A percentile compares a stretch with the other conserved stretches of the same genome.
Conservation (phyloP, 2,888 invertebrate genomes). For the Odontocolon sp. region DNA sequence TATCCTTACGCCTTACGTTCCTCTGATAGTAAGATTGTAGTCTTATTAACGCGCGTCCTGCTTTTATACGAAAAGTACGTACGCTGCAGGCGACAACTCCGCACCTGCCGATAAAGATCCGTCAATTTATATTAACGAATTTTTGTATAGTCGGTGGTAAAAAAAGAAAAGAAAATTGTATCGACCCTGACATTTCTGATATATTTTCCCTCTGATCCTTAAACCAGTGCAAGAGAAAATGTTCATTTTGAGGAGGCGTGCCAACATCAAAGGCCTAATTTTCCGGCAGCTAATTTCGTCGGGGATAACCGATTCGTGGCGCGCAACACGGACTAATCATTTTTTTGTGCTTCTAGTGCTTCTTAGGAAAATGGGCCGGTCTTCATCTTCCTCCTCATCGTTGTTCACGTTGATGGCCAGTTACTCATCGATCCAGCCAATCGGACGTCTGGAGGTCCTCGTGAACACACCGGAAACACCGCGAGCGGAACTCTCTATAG, state of each 20-base stretch:
- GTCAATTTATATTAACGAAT: neutral
- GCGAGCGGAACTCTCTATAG: conserved; percentile 9
- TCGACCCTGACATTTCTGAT: neutral
- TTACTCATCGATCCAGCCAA: conserved; percentile 38
- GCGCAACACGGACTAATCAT: conserved; percentile 13
- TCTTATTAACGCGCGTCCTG: conserved; percentile 6
- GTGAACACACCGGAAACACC: conserved; percentile 24
- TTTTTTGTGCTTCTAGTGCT: conserved; percentile 13
- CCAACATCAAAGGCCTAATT: conserved; percentile 65
- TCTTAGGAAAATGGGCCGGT: neutral
- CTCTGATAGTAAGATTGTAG: neutral
- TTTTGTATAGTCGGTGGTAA: neutral
- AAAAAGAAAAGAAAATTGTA: neutral
- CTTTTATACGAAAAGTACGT: conserved; percentile 8
- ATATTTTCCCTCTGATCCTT: neutral
- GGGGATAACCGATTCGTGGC: conserved; percentile 9
- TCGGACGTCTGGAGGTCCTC: conserved; percentile 25
- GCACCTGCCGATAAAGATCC: conserved; percentile 22
- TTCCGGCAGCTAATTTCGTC: conserved; percentile 59
- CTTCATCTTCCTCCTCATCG: neutral
- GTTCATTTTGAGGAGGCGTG: conserved; percentile 43
- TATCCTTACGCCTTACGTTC: conserved; percentile 48
- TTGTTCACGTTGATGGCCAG: neutral
- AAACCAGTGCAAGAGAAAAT: neutral
- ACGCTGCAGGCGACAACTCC: neutral